Base-by-base conservation (phyloP, 2,888 invertebrate genomes). In the Drosophila kambysellisi region DNA sequence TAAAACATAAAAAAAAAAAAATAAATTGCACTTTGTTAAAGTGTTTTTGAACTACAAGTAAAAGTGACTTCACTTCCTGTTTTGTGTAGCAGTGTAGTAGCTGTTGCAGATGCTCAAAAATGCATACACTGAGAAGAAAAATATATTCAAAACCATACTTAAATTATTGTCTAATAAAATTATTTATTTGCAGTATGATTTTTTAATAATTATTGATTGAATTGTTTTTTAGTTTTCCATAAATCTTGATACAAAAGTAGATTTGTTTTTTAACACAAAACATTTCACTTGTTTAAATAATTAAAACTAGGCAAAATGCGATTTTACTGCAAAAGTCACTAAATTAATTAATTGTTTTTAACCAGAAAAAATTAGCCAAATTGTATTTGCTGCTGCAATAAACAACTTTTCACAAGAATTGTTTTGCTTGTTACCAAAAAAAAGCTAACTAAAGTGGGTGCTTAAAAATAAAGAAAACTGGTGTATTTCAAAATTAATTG, bases 11-110 rank as follows among this genome's bases (percentile, higher is more conserved):
- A 46, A 25, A 20, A 46, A 25, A 20, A 12, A 6, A n/a, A 4
- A 25, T 12, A 41, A 60, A 48, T 25, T 59, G 50, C 35, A 53
- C 3, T 41, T 25, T 41, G n/a, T 63, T 35, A 7, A 29, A 57
- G 35, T 37, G 50, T 58, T 43, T 61, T n/a, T 25, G 20, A 56
- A 67, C 52, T 60, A 35, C 69, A 32, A 70, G 70, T 75, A 81
- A 87, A 76, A 77, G 62, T 68, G 58, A 67, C 60, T 65, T 71
- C 48, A 76, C 88, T 86, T 86, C 86, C 86, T 85, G 89, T 73
- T 81, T 63, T 52, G 12, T 53, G 17, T 17, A 0, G 30, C 30
- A 32, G 32, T n/a, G n/a, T 64, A 39, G 62, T 70, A 52, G 15
- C 25, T 50, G 32, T 39, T 29, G 79, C 75, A 79, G 70, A 63